Conservation (phyloP, 2,888 invertebrate species). For the Aphidius colemani region DNA sequence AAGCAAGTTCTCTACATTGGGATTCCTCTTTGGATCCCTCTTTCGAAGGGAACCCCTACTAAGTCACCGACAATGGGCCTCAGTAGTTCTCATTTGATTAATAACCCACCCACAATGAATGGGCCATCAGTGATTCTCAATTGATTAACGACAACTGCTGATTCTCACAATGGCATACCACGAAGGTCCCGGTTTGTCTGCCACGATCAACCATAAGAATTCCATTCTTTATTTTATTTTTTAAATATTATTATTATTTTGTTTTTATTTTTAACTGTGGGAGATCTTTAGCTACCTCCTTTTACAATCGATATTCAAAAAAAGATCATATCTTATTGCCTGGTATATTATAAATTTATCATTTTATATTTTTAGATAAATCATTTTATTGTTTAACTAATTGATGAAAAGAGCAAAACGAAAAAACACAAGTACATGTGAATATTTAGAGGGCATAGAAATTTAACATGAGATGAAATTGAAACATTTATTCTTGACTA, state of each 20-base stretch:
- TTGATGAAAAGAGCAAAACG: no score
- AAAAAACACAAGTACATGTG: no score
- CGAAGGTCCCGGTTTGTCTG: constrained; percentile 10
- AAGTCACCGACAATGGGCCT: constrained; percentile 49
- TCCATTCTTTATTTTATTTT: no score
- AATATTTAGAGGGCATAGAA: no score
- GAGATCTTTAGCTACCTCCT: constrained; percentile 11
- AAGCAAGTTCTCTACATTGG: neutral
- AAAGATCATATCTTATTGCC: neutral
- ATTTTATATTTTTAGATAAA: no score
- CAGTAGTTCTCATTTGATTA: constrained; percentile 61
- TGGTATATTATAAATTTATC: neutral
- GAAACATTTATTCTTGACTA: constrained; percentile 15
- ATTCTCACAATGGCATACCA: constrained; percentile 41
- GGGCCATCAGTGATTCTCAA: constrained; percentile 55
- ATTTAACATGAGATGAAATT: constrained; percentile 1
- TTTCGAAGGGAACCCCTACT: constrained; percentile 30
- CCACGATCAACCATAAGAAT: no score
- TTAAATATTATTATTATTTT: neutral
- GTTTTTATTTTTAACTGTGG: neutral
- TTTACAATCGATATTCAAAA: no score
- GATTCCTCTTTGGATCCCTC: constrained; percentile 6
- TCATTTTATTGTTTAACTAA: no score
- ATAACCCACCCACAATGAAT: constrained; percentile 58
- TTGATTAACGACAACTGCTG: constrained; percentile 55